Evolutionary conservation across 1,140 invertebrate species (phyloP), one percentile per base, ranked within the genome.

Genomic region (Andricus grossulariae): DNA sequence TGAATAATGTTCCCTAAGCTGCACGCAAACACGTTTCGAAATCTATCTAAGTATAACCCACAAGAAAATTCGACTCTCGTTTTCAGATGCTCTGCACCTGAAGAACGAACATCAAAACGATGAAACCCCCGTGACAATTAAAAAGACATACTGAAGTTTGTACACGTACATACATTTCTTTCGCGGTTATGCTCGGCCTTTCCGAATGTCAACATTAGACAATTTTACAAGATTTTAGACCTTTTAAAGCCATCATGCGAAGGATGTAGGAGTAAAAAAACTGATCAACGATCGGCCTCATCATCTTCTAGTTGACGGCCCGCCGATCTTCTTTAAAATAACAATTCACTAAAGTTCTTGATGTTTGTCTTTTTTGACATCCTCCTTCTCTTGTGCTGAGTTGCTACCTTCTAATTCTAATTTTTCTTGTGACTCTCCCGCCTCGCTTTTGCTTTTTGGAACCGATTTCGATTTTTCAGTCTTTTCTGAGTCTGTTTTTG

Each of bases 171-270:
- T 76, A 71, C 71, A 49, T 45, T 70, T 75, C 21, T 92, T 92
- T 92, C 86, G 92, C 91, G 88, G 88, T 90, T 66, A 89, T 92
- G 90, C 88, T 92, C 90, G 71, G 88, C 86, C 74, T 87, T 80
- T 49, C 5, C 12, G 21, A 39, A 25, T 25, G 12, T 76, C 50
- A 18, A 82, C 85, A 55, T 89, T 86, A 55, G 81, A 85, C 75
- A 90, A 72, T 77, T n/a, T n/a, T n/a, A n/a, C n/a, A n/a, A n/a
- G n/a, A n/a, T n/a, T n/a, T n/a, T n/a, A n/a, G n/a, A 6, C n/a
- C n/a, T 90, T 88, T 66, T 81, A 73, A 19, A 88, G 87, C 71
- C 71, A 54, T 54, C 51, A 21, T 39, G 60, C 18, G 6, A 45
- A 32, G 10, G 15, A 66, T 45, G 11, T 71, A 32, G 19, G 49